These are phyloP conservation scores for Coboldia fuscipes DNA, from an alignment of 1,140 invertebrate genomes.

Conservation along the genomic window DNA sequence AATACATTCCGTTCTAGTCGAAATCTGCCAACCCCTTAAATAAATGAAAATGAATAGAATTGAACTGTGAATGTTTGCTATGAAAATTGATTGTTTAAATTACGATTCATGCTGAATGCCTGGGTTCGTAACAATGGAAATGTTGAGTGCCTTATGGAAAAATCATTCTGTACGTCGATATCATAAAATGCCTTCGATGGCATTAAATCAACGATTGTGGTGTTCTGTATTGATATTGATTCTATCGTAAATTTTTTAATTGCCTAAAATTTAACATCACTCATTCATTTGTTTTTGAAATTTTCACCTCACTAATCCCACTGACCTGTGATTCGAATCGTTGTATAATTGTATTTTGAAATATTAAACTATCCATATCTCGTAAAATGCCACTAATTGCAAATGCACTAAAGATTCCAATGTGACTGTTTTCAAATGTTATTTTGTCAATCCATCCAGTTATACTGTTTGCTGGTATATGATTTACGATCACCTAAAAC, in stretches of 20 bases:
- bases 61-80: too few relatives aligned
- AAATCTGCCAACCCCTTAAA: too few relatives aligned
- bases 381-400: slow-evolving; percentile 45
- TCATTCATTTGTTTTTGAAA: neutral
- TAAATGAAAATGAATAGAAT: too few relatives aligned
- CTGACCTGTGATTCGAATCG: slow-evolving; percentile 35
- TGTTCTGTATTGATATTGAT: slow-evolving; percentile 31
- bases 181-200: slow-evolving; percentile 52
- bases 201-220: slow-evolving; percentile 24
- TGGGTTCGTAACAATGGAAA: slow-evolving; percentile 26
- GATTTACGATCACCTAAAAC: slow-evolving; percentile 23
- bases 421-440: slow-evolving; percentile 31
- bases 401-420: slow-evolving; percentile 39
- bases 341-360: slow-evolving; percentile 29
- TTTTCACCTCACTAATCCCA: too few relatives aligned
- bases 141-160: slow-evolving; percentile 37
- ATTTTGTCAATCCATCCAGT: slow-evolving; percentile 46
- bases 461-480: slow-evolving; percentile 41
- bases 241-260: slow-evolving; percentile 56
- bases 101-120: slow-evolving; percentile 21
- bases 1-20: too few relatives aligned
- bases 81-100: neutral
- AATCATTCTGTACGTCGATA: slow-evolving; percentile 37
- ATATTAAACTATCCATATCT: slow-evolving; percentile 25
- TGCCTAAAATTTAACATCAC: slow-evolving; percentile 14